A percentile compares a stretch with the other conserved stretches of the same genome.
phyloP scores from a whole-genome alignment of 1,140 invertebrate genomes.

The Physella acuta region DNA sequence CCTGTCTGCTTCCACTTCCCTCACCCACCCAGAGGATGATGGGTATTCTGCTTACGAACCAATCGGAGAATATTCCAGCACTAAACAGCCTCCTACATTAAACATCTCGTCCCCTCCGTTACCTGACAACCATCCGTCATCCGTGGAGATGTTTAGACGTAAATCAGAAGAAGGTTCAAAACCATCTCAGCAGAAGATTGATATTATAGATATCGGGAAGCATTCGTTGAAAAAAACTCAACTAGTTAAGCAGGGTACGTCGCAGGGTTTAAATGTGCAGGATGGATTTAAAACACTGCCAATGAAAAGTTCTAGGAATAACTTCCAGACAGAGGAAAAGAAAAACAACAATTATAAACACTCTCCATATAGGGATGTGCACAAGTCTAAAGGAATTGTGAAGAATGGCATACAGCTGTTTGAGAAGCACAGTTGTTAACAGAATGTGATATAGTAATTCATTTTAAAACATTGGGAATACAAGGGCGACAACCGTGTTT shows the following conservation, averaged over 20 bases:
- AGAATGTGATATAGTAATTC: too few species aligned
- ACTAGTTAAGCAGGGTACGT: neutral
- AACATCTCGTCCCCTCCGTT: neutral
- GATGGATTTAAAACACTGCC: slow-evolving; percentile 8
- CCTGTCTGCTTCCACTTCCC: neutral
- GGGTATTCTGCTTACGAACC: neutral
- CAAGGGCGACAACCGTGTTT: too few species aligned
- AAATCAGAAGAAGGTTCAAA: neutral
- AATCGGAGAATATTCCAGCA: neutral
- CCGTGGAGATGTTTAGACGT: neutral
- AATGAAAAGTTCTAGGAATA: neutral
- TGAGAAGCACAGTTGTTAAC: too few species aligned
- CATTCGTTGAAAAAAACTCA: neutral
- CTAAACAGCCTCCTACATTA: neutral
- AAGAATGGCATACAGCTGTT: slow-evolving; percentile 11
- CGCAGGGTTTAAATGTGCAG: neutral
- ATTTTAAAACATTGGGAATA: too few species aligned
- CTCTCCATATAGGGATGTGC: neutral
- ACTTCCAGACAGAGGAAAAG: neutral
- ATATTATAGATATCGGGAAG: neutral
- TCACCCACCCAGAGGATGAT: neutral
- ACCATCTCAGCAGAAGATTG: neutral
- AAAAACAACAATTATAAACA: neutral
- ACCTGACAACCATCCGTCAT: neutral
- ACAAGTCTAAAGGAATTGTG: neutral